Evolutionary conservation across 1,140 invertebrate species (phyloP), one percentile per base, ranked within the genome.

Genomic region (Drosophila nigrodunni): DNA sequence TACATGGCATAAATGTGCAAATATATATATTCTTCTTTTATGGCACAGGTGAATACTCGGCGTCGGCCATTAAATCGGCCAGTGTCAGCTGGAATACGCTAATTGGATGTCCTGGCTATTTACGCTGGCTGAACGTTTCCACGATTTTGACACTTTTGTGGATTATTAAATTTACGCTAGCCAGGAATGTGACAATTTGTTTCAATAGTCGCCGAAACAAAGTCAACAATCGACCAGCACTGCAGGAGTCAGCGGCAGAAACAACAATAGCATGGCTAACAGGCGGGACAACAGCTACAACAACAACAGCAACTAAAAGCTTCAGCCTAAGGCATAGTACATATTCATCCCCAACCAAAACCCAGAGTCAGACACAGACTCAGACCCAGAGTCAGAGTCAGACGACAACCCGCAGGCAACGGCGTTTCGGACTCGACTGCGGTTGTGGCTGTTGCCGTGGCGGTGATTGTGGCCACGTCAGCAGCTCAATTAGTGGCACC

Each of bases 21-120:
- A 30, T 7, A 43, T 34, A 54, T 18, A 66, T 18, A 34, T 34
- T 37, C 49, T 70, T 62, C 52, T 46, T 78, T 74, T 59, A 11
- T 55, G 35, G 18, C 41, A 41, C 82, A 93, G 92, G 92, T 74
- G 92, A 93, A 78, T 93, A 93, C 65, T 93, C 92, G 7, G 92
- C 92, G 43, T 92, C 91, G 58, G 91, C 91, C 61, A 92, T 92
- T 78, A 92, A 91, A 78, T 92, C 91, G 21, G 85, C 72, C 58
- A 82, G 88, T 65, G 68, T 82, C 77, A 88, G 85, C 71, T 83
- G 85, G 86, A 85, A 77, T 59, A 58, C 75, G 69, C 74, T 89
- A 89, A 89, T 89, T 89, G 85, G 85, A 68, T 86, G 81, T 81
- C 80, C 77, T 44, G 86, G 85, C 77, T 80, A 76, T 86, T 87